A percentile compares a stretch with the other conserved stretches of the same genome.
phyloP scores from a whole-genome alignment of 1,140 invertebrate species.

The Ridgeia piscesae region DNA sequence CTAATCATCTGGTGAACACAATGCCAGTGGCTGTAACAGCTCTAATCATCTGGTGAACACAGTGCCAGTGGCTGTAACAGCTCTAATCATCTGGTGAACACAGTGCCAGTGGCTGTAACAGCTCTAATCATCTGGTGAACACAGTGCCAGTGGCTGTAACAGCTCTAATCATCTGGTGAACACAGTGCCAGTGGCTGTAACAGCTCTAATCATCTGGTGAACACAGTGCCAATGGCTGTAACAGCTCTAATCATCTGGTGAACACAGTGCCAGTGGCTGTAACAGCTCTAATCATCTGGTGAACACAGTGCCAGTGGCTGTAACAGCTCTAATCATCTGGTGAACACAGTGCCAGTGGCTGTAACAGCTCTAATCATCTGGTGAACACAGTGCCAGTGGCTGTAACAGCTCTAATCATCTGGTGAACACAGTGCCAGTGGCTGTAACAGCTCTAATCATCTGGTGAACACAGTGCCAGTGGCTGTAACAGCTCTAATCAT shows the following conservation, averaged over 20 bases:
- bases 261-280: conserved; percentile 11
- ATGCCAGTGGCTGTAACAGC: conserved; percentile 7
- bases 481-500: conserved; percentile 31
- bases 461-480: conserved; percentile 13
- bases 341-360: conserved; percentile 9
- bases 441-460: conserved; percentile 35
- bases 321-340: conserved; percentile 35
- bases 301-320: conserved; percentile 9
- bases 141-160: conserved; percentile 9
- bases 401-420: conserved; percentile 35
- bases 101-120: conserved; percentile 8
- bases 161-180: conserved; percentile 35
- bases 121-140: conserved; percentile 36
- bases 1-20: conserved; percentile 34
- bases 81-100: conserved; percentile 36
- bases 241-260: conserved; percentile 35
- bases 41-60: conserved; percentile 35
- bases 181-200: conserved; percentile 9
- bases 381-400: conserved; percentile 12
- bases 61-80: conserved; percentile 8
- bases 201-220: conserved; percentile 35
- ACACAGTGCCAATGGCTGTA: conserved; percentile 11
- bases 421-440: conserved; percentile 12
- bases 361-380: conserved; percentile 35
- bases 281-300: conserved; percentile 35